A percentile compares a stretch with the other conserved stretches of the same genome.
Evolutionary conservation across 2,113 vertebrate genomes (phyloP).

Genomic region (Haemorhous mexicanus): DNA sequence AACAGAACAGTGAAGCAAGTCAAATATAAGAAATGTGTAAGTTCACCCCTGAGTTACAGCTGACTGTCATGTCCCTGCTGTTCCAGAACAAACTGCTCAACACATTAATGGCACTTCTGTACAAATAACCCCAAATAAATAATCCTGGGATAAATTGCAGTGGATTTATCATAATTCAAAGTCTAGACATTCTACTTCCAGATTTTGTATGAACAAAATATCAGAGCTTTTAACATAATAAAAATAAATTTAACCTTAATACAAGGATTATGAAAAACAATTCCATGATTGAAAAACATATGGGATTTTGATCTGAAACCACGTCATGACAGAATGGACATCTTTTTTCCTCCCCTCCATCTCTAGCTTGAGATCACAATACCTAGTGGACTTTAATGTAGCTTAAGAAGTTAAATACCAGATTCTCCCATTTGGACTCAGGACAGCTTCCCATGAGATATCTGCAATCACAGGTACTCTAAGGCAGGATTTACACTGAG

Average conservation of each 20-base stretch:
- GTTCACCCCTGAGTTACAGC: not conserved
- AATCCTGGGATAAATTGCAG: conserved; percentile 40
- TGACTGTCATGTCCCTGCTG: not conserved
- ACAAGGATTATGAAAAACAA: conserved; percentile 52
- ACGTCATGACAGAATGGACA: not conserved
- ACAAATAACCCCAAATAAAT: conserved; percentile 38
- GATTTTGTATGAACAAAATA: not conserved
- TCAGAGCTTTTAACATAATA: conserved; percentile 45
- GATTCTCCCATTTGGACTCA: not conserved
- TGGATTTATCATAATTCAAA: conserved; percentile 57
- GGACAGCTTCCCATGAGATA: not conserved
- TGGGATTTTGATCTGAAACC: conserved; percentile 14
- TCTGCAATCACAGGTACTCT: not conserved
- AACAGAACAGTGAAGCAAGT: not conserved
- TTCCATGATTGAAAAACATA: conserved; percentile 43
- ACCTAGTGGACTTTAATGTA: not conserved
- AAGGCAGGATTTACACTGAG: not conserved
- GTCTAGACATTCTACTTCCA: conserved; percentile 53
- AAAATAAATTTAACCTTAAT: conserved; percentile 56
- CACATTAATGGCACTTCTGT: not conserved
- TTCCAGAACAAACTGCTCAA: not conserved
- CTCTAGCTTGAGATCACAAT: not conserved
- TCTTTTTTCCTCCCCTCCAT: not conserved
- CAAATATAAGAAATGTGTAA: not conserved
- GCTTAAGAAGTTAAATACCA: not conserved